These are phyloP conservation scores for Sinella curviseta DNA, from an alignment of 1,140 invertebrate species.

Conservation along the genomic window DNA sequence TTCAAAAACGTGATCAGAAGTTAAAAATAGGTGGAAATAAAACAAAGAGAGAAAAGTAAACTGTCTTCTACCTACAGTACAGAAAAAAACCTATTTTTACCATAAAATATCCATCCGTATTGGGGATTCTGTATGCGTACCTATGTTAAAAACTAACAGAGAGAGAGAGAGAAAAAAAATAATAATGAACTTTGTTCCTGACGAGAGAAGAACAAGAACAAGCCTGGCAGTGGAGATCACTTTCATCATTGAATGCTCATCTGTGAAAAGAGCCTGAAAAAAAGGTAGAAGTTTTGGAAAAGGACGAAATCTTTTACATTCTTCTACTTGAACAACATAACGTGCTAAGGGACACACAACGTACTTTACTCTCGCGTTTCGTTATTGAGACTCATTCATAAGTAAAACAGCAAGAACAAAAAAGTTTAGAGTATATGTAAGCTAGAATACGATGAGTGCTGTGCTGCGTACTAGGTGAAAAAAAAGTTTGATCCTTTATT, in stretches of 20 bases:
- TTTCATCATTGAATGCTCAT: neutral
- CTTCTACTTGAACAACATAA: neutral
- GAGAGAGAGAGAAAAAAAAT: too few species aligned
- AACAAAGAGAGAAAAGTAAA: neutral
- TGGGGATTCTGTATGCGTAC: neutral
- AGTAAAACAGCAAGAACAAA: too few species aligned
- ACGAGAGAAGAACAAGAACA: too few species aligned
- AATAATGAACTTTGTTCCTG: conserved; percentile 21
- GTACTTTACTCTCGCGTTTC: too few species aligned
- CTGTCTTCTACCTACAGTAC: too few species aligned
- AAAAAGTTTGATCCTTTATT: conserved; percentile 24
- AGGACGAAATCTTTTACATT: neutral
- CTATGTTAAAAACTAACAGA: neutral
- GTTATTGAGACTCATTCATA: too few species aligned
- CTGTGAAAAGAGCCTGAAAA: neutral
- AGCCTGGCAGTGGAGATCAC: neutral
- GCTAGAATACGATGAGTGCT: neutral
- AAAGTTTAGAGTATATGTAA: too few species aligned
- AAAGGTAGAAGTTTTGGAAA: neutral
- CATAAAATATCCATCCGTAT: neutral
- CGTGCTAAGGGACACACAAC: too few species aligned
- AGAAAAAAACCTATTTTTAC: too few species aligned
- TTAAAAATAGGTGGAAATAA: neutral
- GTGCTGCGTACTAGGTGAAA: neutral
- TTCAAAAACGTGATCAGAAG: conserved; percentile 22